Evolutionary conservation across 1,140 invertebrate genomes (phyloP), one percentile per base, ranked within the genome.

Genomic region (Chironomus striatipennis): DNA sequence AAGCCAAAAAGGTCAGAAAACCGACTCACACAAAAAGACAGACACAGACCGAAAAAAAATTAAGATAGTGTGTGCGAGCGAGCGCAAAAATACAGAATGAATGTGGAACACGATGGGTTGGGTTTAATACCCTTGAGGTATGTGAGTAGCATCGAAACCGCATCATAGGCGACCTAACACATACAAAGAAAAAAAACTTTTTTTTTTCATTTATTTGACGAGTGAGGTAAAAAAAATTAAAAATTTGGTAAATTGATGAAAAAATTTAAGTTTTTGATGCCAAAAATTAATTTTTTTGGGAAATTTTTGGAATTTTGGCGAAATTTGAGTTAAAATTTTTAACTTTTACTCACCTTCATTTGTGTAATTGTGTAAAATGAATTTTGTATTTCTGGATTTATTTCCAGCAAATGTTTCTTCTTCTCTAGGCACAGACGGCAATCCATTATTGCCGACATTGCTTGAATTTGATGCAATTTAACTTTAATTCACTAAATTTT

Each of bases 41-140:
- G 43, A 47, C 15, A 15, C 9, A 8, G 43, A 8, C 9, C 43
- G 9, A 47, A 47, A 47, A 47, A 9, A 7, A 10, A 43, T 7
- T 43, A 8, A 57, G n/a, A 57, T n/a, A 57, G 47, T 12, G 12
- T 57, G 12, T 57, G 12, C n/a, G 12, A 57, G 47, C n/a, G 12
- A 57, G 47, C 12, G n/a, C 12, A n/a, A 57, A n/a, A 57, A 57
- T n/a, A 57, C 12, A 15, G 4, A 57, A 57, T n/a, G n/a, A 57
- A 57, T n/a, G 47, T n/a, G 47, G n/a, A n/a, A 57, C n/a, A n/a
- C 4, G n/a, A 12, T 57, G 47, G 47, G 47, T 57, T 57, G 47
- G 47, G 47, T 34, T 57, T 57, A 57, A 57, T 57, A 57, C 47
- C 47, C 47, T 57, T 57, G 47, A 57, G 47, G n/a, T n/a, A 12